Evolutionary conservation across 2,888 invertebrate genomes (phyloP), one percentile per base, ranked within the genome.

Genomic region (Diarsia brunnea): DNA sequence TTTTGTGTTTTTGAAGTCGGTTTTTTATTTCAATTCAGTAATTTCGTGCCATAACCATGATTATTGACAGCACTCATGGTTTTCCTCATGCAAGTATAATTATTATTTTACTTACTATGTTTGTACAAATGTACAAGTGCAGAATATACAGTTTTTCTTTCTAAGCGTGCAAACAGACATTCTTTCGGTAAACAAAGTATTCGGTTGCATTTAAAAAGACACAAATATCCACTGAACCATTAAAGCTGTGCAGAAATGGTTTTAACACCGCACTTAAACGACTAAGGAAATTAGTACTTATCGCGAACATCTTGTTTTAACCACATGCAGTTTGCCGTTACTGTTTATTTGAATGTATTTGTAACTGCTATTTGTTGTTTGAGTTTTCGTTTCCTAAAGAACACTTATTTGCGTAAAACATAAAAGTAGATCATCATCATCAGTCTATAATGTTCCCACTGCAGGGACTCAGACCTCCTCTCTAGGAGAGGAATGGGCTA

Each of bases 221-320:
- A 38, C 24, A 60, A 60, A 73, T n/a, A 60, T 27, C 49, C 16
- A 24, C 19, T 0, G 11, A 51, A 31, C n/a, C 45, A 31, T 74
- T 74, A 51, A 63, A 63, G 43, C 31, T 73, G 3, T 19, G 27
- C 24, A 8, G 19, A 27, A 51, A 73, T 27, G 49, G 49, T 73
- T 73, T 60, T 73, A 19, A 4, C 43, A 24, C n/a, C 27, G 27
- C 27, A 51, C n/a, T 7, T 7, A 73, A 43, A 11, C n/a, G 27
- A 49, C n/a, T 43, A 60, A 43, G 27, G 27, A 73, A 73, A 73
- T 73, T 61, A 61, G 11, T 51, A 45, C 60, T 73, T 61, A 73
- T 73, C 43, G 51, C 19, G 19, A 61, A 74, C 16, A 24, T 61
- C 49, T 31, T 45, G 21, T 74, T 61, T 73, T 61, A 19, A 11